phyloP scores from a whole-genome alignment of 2,888 invertebrate species.

The Drosophila nr. fundita region DNA sequence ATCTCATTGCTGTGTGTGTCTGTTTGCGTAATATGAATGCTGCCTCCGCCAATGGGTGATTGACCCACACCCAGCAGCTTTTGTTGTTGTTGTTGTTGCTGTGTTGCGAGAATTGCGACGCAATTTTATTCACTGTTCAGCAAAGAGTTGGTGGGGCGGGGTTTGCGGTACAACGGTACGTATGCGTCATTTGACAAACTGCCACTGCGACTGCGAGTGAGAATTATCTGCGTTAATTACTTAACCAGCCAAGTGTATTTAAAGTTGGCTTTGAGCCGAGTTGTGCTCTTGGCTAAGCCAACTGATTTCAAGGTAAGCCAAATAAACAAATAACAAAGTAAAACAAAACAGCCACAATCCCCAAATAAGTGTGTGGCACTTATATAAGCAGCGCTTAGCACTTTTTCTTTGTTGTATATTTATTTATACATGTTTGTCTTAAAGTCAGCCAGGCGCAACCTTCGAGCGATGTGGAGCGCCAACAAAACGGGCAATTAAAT shows the following conservation, averaged over 20 bases:
- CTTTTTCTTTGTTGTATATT: not conserved
- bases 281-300: constrained; percentile 10
- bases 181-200: constrained; percentile 53
- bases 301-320: constrained; percentile 60
- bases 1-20: constrained; percentile 11
- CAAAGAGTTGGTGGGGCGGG: constrained; percentile 1
- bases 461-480: constrained; percentile 48
- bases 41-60: constrained; percentile 25
- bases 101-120: constrained; percentile 56
- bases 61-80: constrained; percentile 38
- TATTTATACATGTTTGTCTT: not conserved
- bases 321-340: constrained; percentile 17
- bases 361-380: constrained; percentile 22
- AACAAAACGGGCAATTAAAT: constrained; percentile 7
- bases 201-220: not conserved
- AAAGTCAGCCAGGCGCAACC: constrained; percentile 50
- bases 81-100: not conserved
- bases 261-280: constrained; percentile 27
- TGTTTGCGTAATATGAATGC: not conserved
- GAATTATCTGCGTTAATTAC: constrained; percentile 13
- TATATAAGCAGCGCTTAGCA: constrained; percentile 40
- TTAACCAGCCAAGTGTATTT: constrained; percentile 2
- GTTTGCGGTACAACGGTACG: constrained; percentile 27
- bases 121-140: constrained; percentile 27
- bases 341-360: constrained; percentile 28